Percentiles rank a stretch among this genome's conserved stretches.
phyloP scores from a whole-genome alignment of 53 echinoderm and acorn worm genomes.

The Pentamera pediparva region DNA sequence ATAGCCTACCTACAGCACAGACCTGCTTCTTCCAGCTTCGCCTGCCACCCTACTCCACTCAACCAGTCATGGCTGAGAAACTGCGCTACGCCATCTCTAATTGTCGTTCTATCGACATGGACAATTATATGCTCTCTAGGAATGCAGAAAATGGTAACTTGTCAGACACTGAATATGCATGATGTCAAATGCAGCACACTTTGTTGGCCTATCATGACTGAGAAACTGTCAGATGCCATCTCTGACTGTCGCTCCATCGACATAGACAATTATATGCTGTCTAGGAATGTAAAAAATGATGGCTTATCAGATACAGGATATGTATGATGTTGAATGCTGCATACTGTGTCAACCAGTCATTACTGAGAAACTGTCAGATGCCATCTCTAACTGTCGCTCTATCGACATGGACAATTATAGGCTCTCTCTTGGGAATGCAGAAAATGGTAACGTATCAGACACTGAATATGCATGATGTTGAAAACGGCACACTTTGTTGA shows the following conservation, averaged over 20 bases:
- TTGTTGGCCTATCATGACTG: not conserved
- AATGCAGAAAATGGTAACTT: conserved; percentile 89
- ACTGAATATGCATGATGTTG: conserved; percentile 56
- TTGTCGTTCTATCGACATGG: conserved; percentile 99
- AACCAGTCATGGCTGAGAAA: conserved; percentile 88
- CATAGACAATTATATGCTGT: no score
- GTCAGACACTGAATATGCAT: conserved; percentile 74
- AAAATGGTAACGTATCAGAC: conserved; percentile 81
- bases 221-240: not conserved
- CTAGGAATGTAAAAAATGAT: no score
- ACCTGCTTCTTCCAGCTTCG: conserved; percentile 99
- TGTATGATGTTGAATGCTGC: no score
- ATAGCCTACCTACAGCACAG: conserved; percentile 98
- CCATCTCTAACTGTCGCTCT: conserved; percentile 97
- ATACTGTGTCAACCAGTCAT: conserved; percentile 85
- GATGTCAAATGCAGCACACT: not conserved
- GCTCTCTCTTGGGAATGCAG: conserved; percentile 95
- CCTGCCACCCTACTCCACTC: conserved; percentile 93
- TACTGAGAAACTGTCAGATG: conserved; percentile 87
- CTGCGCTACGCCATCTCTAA: conserved; percentile 96
- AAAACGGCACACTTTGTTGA: not conserved
- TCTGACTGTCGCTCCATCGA: no score
- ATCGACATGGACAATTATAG: conserved; percentile 99
- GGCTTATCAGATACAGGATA: no score
- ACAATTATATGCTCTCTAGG: conserved; percentile 98